A percentile compares a stretch with the other conserved stretches of the same genome.
phyloP scores from a whole-genome alignment of 2,888 invertebrate species.

The Rhingia campestris region DNA sequence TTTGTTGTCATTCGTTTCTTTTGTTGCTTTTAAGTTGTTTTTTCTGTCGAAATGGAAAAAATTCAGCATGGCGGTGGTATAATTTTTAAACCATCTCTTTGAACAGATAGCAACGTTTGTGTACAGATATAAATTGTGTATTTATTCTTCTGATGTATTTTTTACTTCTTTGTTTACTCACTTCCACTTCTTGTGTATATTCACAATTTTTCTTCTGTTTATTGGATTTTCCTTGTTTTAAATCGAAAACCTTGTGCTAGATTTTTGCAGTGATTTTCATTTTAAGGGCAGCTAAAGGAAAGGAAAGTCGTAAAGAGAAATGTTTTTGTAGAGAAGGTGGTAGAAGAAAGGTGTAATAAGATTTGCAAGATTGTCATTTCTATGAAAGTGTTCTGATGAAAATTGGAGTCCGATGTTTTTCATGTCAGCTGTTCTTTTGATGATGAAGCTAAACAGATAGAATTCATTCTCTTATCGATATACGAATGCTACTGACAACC shows the following conservation, averaged over 20 bases:
- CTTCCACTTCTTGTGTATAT: conserved; percentile 13
- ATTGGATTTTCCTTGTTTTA: conserved; percentile 25
- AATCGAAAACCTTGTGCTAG: conserved; percentile 47
- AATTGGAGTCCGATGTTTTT: too few relatives aligned
- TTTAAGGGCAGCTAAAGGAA: conserved; percentile 38
- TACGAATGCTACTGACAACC: too few relatives aligned
- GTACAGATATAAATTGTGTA: conserved; percentile 37
- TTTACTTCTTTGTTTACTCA: conserved; percentile 26
- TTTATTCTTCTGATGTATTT: conserved; percentile 19
- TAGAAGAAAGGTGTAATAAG: too few relatives aligned
- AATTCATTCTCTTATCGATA: too few relatives aligned
- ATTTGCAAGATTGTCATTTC: too few relatives aligned
- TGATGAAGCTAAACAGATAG: too few relatives aligned
- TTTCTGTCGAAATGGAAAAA: conserved; percentile 7
- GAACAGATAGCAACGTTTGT: conserved; percentile 10
- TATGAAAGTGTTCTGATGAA: too few relatives aligned
- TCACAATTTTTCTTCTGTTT: conserved; percentile 11
- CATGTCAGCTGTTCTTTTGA: too few relatives aligned
- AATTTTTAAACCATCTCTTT: conserved; percentile 25
- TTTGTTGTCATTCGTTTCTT: conserved; percentile 49
- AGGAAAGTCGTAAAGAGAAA: conserved; percentile 2
- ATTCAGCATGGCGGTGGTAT: background rate
- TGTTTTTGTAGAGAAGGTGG: too few relatives aligned
- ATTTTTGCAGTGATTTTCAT: conserved; percentile 39
- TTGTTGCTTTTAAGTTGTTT: conserved; percentile 7